phyloP scores from a whole-genome alignment of 1,140 invertebrate species.

The Myzus persicae region DNA sequence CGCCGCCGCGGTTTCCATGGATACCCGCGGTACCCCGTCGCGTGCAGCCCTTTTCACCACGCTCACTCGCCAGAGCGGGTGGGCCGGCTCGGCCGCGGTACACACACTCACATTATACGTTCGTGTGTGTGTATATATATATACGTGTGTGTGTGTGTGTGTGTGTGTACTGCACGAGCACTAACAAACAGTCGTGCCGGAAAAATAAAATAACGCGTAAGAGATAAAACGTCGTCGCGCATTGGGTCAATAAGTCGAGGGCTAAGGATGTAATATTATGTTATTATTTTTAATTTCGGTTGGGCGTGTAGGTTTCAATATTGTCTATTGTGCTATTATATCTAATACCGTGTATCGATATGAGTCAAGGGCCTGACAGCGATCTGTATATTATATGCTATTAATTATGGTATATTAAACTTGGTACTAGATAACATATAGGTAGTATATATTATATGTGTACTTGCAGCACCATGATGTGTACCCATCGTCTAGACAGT shows the following conservation, averaged over 20 bases:
- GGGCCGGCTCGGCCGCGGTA: neutral
- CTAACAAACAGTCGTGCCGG: neutral
- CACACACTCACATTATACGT: neutral
- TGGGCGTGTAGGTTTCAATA: neutral
- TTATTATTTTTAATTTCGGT: neutral
- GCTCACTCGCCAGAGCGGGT: neutral
- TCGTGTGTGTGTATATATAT: neutral
- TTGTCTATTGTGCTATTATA: neutral
- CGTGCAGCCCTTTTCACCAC: neutral
- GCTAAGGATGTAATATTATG: neutral
- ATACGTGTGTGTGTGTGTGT: neutral
- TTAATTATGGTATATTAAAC: neutral
- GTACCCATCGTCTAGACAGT: neutral
- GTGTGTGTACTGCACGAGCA: neutral
- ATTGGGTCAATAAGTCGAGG: constrained; percentile 6
- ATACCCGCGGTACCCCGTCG: neutral
- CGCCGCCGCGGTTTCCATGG: constrained; percentile 47
- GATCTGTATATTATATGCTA: no score
- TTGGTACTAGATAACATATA: neutral
- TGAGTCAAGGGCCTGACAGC: neutral
- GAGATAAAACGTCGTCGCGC: neutral
- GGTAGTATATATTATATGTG: no score
- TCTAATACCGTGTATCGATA: neutral
- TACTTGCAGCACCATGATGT: neutral
- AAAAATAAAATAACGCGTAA: neutral